A percentile compares a stretch with the other conserved stretches of the same genome.
phyloP scores from a whole-genome alignment of 2,113 vertebrate species.

The Seriola quinqueradiata region DNA sequence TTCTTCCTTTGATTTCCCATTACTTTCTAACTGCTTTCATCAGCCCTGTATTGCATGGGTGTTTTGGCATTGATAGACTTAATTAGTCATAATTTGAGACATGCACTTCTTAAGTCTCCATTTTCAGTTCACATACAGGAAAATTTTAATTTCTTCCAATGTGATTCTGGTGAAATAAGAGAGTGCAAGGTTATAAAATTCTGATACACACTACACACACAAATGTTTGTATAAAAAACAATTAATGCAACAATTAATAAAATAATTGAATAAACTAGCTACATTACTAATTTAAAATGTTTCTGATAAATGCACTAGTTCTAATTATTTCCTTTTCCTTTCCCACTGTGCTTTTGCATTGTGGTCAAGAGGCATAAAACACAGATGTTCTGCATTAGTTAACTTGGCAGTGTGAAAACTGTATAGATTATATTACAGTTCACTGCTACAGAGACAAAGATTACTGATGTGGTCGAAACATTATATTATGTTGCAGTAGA shows the following conservation, averaged over 20 bases:
- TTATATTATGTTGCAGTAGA: slow-evolving; percentile 35
- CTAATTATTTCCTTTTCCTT: not conserved
- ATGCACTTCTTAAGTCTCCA: not conserved
- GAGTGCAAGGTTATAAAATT: not conserved
- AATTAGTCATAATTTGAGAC: not conserved
- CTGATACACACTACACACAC: not conserved
- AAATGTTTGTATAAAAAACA: not conserved
- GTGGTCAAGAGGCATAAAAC: slow-evolving; percentile 3
- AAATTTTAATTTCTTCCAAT: not conserved
- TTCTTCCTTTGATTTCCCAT: slow-evolving; percentile 6
- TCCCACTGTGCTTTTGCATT: not conserved
- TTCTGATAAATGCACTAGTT: not conserved
- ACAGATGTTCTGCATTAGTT: slow-evolving; percentile 38
- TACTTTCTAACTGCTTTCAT: not conserved
- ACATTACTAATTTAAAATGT: not conserved
- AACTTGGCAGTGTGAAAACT: slow-evolving; percentile 29
- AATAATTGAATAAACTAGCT: not conserved
- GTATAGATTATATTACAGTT: slow-evolving; percentile 24
- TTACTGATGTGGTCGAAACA: slow-evolving; percentile 12
- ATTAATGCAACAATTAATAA: not conserved
- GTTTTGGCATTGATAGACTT: slow-evolving; percentile 3
- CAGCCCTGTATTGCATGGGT: not conserved
- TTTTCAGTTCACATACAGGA: not conserved
- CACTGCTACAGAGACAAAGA: slow-evolving; percentile 6
- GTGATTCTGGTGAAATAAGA: not conserved